A percentile compares a stretch with the other conserved stretches of the same genome.
Evolutionary conservation across 2,888 invertebrate species (phyloP).

Genomic region (Leucophenga montana): DNA sequence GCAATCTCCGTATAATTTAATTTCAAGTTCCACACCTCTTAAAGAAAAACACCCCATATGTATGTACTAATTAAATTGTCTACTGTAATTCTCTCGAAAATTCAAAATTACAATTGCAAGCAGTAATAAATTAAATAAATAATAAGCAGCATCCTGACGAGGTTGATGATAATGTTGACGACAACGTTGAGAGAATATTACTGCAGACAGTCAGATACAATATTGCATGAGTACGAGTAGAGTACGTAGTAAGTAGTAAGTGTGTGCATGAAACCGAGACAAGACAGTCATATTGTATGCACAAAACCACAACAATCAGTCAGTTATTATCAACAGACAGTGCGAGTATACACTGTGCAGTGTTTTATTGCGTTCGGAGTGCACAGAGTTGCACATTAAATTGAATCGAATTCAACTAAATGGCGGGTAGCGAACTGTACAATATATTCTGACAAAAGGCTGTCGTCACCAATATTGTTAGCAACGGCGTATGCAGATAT

Average conservation of each 20-base stretch:
- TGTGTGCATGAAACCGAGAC: not conserved
- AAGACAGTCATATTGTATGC: not conserved
- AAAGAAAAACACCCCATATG: too few relatives aligned
- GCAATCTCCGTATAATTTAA: too few relatives aligned
- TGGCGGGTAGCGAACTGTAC: too few relatives aligned
- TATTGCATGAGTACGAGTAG: too few relatives aligned
- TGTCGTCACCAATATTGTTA: not conserved
- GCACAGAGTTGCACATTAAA: not conserved
- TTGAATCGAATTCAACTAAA: not conserved
- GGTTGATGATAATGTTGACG: too few relatives aligned
- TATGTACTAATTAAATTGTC: slow-evolving; percentile 8
- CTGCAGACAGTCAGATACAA: too few relatives aligned
- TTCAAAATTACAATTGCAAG: not conserved
- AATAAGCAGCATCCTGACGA: not conserved
- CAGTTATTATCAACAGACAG: slow-evolving; percentile 17
- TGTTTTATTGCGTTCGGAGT: not conserved
- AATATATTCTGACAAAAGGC: not conserved
- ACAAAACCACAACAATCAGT: slow-evolving; percentile 17
- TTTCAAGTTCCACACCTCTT: too few relatives aligned
- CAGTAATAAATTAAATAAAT: slow-evolving; percentile 13
- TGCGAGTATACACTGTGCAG: not conserved
- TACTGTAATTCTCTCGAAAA: not conserved
- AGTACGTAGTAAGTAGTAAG: not conserved
- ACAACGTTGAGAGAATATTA: too few relatives aligned
- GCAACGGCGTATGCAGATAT: not conserved